Evolutionary conservation across 2,113 vertebrate species (phyloP), one percentile per base, ranked within the genome.

Genomic region (Boulengeromyrus knoepffleri): DNA sequence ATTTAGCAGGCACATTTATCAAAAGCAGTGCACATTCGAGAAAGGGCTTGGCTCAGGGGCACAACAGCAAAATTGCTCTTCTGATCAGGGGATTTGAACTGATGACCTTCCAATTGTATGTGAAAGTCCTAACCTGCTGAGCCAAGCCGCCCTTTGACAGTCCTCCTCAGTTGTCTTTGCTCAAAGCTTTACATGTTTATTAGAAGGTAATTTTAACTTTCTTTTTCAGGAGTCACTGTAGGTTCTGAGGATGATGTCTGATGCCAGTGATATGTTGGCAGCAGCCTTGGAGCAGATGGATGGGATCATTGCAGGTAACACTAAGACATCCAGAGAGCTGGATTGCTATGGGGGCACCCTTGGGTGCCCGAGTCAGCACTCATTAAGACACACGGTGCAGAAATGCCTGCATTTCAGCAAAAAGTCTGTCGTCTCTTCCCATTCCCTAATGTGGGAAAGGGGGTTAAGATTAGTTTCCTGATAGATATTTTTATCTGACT

Each of bases 211-310:
- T 42, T 7, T 8, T 19, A 39, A 39, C 74, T 80, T 1, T 86
- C 15, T 13, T 92, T 62, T 15, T 9, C 85, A 96, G 95, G 88
- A 90, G 92, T 47, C 49, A 74, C 74, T 84, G 90, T 88, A 93
- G 93, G 19, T 56, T 49, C 49, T 92, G 85, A 98, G 96, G 92
- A 99, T 99, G 98, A 99, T 99, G 98, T 97, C 97, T 49, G 98
- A 99, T 93, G 99, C 98, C 92, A 99, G 99, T 92, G 99, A 99
- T 91, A 99, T 99, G 99, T 94, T 99, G 93, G 99, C 98, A 24
- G 98, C 98, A 0, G 99, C 98, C 49, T 91, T 99, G 95, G 99
- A 99, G 94, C 99, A 99, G 95, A 99, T 99, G 99, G 99, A 99
- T 84, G 99, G 98, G n/a, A 99, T 99, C 87, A 99, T 99, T 92